Evolutionary conservation across 2,113 vertebrate species (phyloP), one percentile per base, ranked within the genome.

Genomic region (Colossoma macropomum): DNA sequence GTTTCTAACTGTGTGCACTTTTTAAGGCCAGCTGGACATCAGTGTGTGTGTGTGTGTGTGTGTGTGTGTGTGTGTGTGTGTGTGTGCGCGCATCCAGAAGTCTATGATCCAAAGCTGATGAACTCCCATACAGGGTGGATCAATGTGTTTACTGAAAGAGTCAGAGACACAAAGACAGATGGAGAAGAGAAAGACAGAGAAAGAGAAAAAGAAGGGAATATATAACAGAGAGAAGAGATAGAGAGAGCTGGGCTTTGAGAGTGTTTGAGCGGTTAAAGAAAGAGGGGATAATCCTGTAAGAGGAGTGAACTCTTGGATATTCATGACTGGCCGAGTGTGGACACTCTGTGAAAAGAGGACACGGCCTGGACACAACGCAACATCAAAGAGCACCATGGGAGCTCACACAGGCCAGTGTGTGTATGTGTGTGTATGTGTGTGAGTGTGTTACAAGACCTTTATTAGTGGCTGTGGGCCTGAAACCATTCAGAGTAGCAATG

Each of bases 301-400:
- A 91, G 90, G 93, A 92, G 90, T 85, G 87, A 91, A 94, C 91
- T 93, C 94, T 95, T 95, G 93, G 94, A 94, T 95, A 95, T 95
- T 95, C 93, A 95, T 95, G 94, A 94, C 91, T 83, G 91, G 85
- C 88, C 86, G 80, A 92, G 92, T 91, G 84, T 91, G 85, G 91
- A 91, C 28, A 72, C 23, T 72, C 81, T 89, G 85, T 92, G 90
- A 93, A 94, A 92, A 84, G 91, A 92, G 88, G 90, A 94, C 92
- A 91, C 86, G 87, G 91, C 86, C 87, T 92, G 92, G 92, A 93
- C 91, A 87, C 91, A 92, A 93, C 94, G 93, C 92, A 88, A 93
- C 93, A 93, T 95, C 94, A 95, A 95, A 95, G 94, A 91, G 88
- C 86, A 84, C 79, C 62, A 66, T 81, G 88, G 91, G 91, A 90